A percentile compares a stretch with the other conserved stretches of the same genome.
Conservation (phyloP, 2,888 invertebrate species). For the Lobophora halterata region DNA sequence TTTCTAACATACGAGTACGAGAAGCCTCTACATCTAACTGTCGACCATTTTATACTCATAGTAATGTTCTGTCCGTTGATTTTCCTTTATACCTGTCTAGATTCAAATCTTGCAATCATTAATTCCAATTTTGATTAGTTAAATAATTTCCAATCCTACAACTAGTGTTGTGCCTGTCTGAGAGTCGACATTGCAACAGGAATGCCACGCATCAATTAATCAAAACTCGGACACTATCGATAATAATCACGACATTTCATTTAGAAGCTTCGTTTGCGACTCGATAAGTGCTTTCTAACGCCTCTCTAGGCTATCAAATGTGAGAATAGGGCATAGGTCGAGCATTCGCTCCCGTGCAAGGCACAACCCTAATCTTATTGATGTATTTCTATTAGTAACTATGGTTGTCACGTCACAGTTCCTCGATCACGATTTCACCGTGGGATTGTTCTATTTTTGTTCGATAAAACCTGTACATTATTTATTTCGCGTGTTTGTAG, state of each 20-base stretch:
- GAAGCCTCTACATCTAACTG: too few species aligned
- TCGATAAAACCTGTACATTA: slow-evolving; percentile 18
- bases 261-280: slow-evolving; percentile 36
- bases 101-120: slow-evolving; percentile 3
- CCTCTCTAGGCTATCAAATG: slow-evolving; percentile 50
- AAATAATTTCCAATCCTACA: slow-evolving; percentile 11
- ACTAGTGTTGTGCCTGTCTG: slow-evolving; percentile 12
- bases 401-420: slow-evolving; percentile 31
- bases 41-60: too few species aligned
- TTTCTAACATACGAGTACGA: too few species aligned
- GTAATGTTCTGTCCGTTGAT: background rate
- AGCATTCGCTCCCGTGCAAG: slow-evolving; percentile 57
- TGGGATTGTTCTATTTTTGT: slow-evolving; percentile 14
- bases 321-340: slow-evolving; percentile 67
- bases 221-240: slow-evolving; percentile 54
- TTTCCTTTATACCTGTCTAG: background rate
- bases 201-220: slow-evolving; percentile 51
- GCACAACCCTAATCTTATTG: slow-evolving; percentile 43
- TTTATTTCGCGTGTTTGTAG: slow-evolving; percentile 18
- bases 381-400: slow-evolving; percentile 40
- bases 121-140: slow-evolving; percentile 5
- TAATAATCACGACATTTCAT: slow-evolving; percentile 64
- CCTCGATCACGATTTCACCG: slow-evolving; percentile 20
- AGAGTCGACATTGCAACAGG: slow-evolving; percentile 24
- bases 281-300: slow-evolving; percentile 68